Evolutionary conservation across 92 coral and sea anemone genomes (phyloP).

Genomic region (Epizoanthus fatuus): DNA sequence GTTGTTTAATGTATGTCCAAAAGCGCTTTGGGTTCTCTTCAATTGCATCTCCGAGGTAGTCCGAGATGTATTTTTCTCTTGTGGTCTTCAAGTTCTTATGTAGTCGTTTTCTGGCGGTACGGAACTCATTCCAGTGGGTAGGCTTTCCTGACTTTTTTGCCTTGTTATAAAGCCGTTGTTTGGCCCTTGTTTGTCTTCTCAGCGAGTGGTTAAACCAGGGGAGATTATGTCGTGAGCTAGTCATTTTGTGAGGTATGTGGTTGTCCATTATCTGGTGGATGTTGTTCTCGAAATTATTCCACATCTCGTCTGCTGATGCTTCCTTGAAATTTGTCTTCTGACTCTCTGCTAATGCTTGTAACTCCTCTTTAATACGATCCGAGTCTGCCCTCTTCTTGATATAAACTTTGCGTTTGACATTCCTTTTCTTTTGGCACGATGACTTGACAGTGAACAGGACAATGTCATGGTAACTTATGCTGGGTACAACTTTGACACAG

Average conservation of each 20-base stretch:
- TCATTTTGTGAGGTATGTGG: slow-evolving; percentile 42
- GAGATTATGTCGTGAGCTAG: slow-evolving; percentile 42
- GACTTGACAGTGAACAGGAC: slow-evolving; percentile 35
- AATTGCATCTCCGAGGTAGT: slow-evolving; percentile 48
- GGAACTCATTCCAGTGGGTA: slow-evolving; percentile 39
- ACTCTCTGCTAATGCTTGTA: neutral
- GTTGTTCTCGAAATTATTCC: slow-evolving; percentile 31
- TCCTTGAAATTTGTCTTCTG: neutral
- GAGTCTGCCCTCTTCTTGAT: slow-evolving; percentile 59
- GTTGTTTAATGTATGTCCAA: slow-evolving; percentile 52
- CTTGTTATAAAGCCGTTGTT: slow-evolving; percentile 35
- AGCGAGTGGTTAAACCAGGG: slow-evolving; percentile 41
- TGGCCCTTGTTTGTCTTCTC: slow-evolving; percentile 22
- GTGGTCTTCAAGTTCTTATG: slow-evolving; percentile 28
- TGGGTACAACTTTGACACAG: slow-evolving; percentile 47
- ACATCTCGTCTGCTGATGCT: too few relatives aligned
- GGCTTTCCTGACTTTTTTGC: slow-evolving; percentile 43
- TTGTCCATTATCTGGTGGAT: slow-evolving; percentile 32
- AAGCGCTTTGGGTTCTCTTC: slow-evolving; percentile 1
- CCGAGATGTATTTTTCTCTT: slow-evolving; percentile 28
- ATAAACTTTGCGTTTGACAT: slow-evolving; percentile 67
- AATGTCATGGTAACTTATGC: slow-evolving; percentile 67
- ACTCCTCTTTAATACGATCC: slow-evolving; percentile 46
- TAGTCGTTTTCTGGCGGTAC: slow-evolving; percentile 30
- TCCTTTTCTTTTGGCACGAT: slow-evolving; percentile 52